Conservation (phyloP, 2,797 vertebrate species). For the Atherinosoma microstoma region DNA sequence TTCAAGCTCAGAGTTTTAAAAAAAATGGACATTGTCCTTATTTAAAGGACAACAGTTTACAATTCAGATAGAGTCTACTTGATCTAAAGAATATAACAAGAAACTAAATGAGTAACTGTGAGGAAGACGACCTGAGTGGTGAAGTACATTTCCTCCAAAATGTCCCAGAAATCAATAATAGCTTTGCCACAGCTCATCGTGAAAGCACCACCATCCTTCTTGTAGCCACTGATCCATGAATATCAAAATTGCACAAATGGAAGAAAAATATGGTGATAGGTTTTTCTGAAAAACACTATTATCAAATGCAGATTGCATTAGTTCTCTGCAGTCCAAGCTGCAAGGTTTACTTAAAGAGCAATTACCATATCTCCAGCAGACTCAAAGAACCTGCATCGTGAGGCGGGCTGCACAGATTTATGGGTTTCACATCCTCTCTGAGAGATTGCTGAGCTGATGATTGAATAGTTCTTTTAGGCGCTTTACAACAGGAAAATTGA, state of each 20-base stretch:
- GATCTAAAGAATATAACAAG: conserved; percentile 42
- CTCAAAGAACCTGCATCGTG: conserved; percentile 28
- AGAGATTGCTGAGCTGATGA: conserved; percentile 23
- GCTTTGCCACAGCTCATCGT: conserved; percentile 47
- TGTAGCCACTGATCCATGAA: conserved; percentile 50
- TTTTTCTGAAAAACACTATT: conserved; percentile 59
- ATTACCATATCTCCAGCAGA: conserved; percentile 44
- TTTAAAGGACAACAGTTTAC: conserved; percentile 45
- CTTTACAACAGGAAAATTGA: conserved; percentile 46
- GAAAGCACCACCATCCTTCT: conserved; percentile 29
- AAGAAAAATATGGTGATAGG: conserved; percentile 45
- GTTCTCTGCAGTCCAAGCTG: conserved; percentile 19
- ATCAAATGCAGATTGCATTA: conserved; percentile 53
- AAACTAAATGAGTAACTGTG: conserved; percentile 2
- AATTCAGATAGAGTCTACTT: conserved; percentile 47
- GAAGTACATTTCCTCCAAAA: conserved; percentile 1
- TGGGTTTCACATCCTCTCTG: conserved; percentile 13
- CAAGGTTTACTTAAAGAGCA: conserved; percentile 47
- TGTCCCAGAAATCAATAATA: conserved; percentile 48
- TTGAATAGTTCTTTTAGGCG: conserved; percentile 39
- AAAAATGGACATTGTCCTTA: conserved; percentile 32
- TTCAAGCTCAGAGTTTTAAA: conserved; percentile 17
- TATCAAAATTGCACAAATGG: conserved; percentile 48
- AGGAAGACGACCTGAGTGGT: neutral
- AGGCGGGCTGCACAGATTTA: conserved; percentile 17